Base-by-base conservation (phyloP, 2,113 vertebrate species). In the Laterallus jamaicensis region DNA sequence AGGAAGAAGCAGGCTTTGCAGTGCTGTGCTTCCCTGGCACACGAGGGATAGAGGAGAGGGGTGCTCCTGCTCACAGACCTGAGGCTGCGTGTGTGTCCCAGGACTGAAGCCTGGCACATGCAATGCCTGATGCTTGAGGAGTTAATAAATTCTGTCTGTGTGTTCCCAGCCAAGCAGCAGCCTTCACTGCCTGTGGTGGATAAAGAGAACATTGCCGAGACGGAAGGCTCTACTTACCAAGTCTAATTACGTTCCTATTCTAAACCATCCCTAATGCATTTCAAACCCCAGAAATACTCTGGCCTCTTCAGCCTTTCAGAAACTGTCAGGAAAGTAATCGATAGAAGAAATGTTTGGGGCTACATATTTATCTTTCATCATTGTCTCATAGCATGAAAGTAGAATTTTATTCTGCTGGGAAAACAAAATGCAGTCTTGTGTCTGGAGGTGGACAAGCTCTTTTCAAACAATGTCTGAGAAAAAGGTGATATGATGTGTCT, bases 401-500 rank as follows among this genome's bases (percentile, higher is more conserved):
- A 82, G 60, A 64, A 78, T 86, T 81, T 80, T 78, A 39, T 94
- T 95, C 86, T 78, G 76, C 55, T 50, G n/a, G 54, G 49, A 93
- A 93, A 96, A 88, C 47, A 96, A 88, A 90, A 91, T 62, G 54
- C 49, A 86, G 44, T 54, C 44, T 75, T 90, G 39, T 76, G 50
- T 93, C 86, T 96, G 88, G 86, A 93, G 86, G 86, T 94, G 73
- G 92, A 94, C 92, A 93, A 84, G 69, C 49, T 82, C 49, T n/a
- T 95, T 93, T 92, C 69, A 93, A 92, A 84, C 32, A 83, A 31
- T 35, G 31, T 49, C 66, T 92, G 28, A 75, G 82, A 84, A 92
- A 92, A 89, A 39, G n/a, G 71, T 84, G 64, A 68, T 59, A 32
- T 14, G 44, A 44, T 58, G 40, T 44, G 16, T 71, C 24, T 93